These are phyloP conservation scores for Psylliodes chrysocephalus DNA, from an alignment of 2,888 invertebrate species.

Conservation along the genomic window DNA sequence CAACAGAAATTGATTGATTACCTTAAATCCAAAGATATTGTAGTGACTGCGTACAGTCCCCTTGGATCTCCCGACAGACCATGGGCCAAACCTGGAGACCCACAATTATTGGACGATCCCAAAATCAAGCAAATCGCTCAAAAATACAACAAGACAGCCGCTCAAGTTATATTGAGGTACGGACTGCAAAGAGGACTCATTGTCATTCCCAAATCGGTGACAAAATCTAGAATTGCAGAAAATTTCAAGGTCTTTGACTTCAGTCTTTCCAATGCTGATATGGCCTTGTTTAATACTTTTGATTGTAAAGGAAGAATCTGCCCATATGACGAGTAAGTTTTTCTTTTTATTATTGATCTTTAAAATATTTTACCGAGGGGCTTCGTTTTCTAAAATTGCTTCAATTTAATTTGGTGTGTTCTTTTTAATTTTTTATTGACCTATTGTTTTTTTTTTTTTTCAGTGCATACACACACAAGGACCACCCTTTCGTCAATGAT, in stretches of 20 bases:
- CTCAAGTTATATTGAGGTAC: constrained; percentile 76
- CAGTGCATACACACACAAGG: constrained; percentile 51
- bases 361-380: not conserved
- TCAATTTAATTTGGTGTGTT: not conserved
- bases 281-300: constrained; percentile 73
- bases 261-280: constrained; percentile 72
- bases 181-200: constrained; percentile 75
- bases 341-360: too few relatives aligned
- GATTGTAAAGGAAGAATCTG: constrained; percentile 78
- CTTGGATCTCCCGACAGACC: constrained; percentile 86
- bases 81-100: constrained; percentile 82
- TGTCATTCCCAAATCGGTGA: constrained; percentile 86
- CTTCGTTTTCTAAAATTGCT: not conserved
- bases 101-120: constrained; percentile 78
- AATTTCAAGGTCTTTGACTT: constrained; percentile 82
- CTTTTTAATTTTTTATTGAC: not conserved
- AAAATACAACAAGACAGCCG: constrained; percentile 74
- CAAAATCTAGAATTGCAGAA: constrained; percentile 72
- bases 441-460: constrained; percentile 35
- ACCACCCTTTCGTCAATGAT: constrained; percentile 52
- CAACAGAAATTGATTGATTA: constrained; percentile 77
- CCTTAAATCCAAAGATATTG: constrained; percentile 74
- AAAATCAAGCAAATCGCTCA: constrained; percentile 72
- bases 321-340: constrained; percentile 71
- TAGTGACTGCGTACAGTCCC: constrained; percentile 85